Base-by-base conservation (phyloP, 2,797 vertebrate genomes). In the Liparis tanakae region DNA sequence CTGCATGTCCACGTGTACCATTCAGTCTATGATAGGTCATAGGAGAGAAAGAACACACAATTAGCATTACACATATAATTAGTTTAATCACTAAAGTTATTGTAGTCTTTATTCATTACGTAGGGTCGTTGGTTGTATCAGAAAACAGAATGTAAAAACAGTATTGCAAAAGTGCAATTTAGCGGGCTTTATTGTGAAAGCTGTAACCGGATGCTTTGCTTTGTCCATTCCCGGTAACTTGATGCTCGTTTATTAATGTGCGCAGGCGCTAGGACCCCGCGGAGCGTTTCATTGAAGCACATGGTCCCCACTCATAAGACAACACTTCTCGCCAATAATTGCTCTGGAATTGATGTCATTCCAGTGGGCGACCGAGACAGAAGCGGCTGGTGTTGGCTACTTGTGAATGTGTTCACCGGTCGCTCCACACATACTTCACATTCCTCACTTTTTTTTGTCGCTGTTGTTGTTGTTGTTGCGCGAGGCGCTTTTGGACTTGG, bases 261-360 rank as follows among this genome's bases (percentile, higher is more conserved):
- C 0, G 10, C 9, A 0, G 1, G 85, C 85, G 59, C 43, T 93
- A 94, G 94, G 95, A 96, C 94, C 94, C 60, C 1, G 93, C 73
- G 74, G 87, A 80, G 70, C n/a, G 57, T 64, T 22, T 69, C 37
- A 13, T 3, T 33, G 70, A 82, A 89, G 90, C 93, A 94, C 92
- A 92, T 94, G 92, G 80, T 88, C 68, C 46, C 44, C 69, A 51
- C 83, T 82, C 84, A 85, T 55, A 89, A 92, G 93, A 91, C 92
- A 93, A 91, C 94, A 91, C 82, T 94, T 91, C 86, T 90, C 85
- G 9, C 13, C 78, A 22, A 85, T 84, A 85, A 89, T 89, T 90
- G 80, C 64, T 55, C 50, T 25, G 83, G 79, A 89, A 81, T 73
- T 76, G 87, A 75, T 89, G 84, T 78, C 78, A 85, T 75, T 87